Conservation (phyloP, 2,797 vertebrate species). For the Notolepis coatsorum region DNA sequence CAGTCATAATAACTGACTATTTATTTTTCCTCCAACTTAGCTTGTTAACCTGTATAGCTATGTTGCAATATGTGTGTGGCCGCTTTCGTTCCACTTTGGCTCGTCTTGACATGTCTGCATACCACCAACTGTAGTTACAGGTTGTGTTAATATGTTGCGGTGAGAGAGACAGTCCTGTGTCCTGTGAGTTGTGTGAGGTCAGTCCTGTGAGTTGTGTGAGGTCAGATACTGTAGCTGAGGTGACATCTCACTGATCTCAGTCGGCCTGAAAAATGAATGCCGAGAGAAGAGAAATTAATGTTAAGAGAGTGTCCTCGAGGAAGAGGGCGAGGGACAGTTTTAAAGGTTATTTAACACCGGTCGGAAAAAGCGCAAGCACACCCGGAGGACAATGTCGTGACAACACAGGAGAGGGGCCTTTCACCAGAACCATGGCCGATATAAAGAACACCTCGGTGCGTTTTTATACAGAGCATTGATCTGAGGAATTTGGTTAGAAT, state of each 20-base stretch:
- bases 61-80: no score
- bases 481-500: not conserved
- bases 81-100: no score
- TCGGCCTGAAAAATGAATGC: conserved; percentile 52
- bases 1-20: no score
- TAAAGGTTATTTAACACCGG: conserved; percentile 62
- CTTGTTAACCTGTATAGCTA: no score
- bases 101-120: no score
- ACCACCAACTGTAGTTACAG: no score
- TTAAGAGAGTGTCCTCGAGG: conserved; percentile 67
- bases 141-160: no score
- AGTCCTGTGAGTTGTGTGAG: no score
- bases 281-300: conserved; percentile 44
- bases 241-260: not conserved
- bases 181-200: no score
- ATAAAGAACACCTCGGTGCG: conserved; percentile 37
- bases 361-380: conserved; percentile 34
- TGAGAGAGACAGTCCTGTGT: no score
- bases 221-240: not conserved
- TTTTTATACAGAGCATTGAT: not conserved
- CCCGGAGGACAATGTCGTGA: conserved; percentile 18
- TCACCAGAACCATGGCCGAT: conserved; percentile 38
- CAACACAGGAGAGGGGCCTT: not conserved
- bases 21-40: no score
- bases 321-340: conserved; percentile 67